These are phyloP conservation scores for Paracentrotus lividus DNA, from an alignment of 53 echinoderm and acorn worm species.

Conservation along the genomic window DNA sequence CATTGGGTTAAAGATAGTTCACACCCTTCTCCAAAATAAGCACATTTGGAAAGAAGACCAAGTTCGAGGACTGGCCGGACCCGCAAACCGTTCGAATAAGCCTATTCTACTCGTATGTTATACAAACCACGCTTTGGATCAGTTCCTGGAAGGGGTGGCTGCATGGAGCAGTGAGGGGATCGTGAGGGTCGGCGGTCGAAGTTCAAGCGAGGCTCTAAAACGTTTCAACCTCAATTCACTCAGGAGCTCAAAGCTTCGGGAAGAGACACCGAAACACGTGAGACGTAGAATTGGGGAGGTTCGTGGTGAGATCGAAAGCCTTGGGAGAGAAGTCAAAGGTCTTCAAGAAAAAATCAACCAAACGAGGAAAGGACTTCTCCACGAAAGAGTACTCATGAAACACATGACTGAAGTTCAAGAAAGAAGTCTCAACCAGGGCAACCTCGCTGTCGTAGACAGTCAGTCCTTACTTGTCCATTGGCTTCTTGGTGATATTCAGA, in stretches of 20 bases:
- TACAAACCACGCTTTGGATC: conserved; percentile 97
- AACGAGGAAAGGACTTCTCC: conserved; percentile 72
- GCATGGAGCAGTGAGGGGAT: conserved; percentile 66
- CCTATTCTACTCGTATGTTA: conserved; percentile 94
- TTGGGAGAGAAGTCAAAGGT: conserved; percentile 60
- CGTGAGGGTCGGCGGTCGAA: conserved; percentile 88
- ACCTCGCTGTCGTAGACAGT: neutral
- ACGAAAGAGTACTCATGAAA: conserved; percentile 42
- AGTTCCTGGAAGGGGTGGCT: conserved; percentile 92
- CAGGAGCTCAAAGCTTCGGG: conserved; percentile 30
- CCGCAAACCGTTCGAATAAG: neutral
- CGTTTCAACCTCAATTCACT: conserved; percentile 73
- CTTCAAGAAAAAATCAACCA: conserved; percentile 49
- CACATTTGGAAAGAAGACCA: conserved; percentile 55
- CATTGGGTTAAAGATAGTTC: conserved; percentile 88
- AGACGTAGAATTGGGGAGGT: conserved; percentile 55
- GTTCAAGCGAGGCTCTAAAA: conserved; percentile 78
- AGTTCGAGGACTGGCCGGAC: conserved; percentile 3
- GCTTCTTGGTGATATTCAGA: conserved; percentile 50
- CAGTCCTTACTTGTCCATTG: conserved; percentile 39
- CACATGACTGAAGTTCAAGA: conserved; percentile 63
- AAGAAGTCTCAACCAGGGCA: conserved; percentile 43
- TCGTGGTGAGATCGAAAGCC: conserved; percentile 28
- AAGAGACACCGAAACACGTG: neutral
- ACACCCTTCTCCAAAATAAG: conserved; percentile 82